Evolutionary conservation across 1,140 invertebrate genomes (phyloP).

Genomic region (Heterodera carotae): DNA sequence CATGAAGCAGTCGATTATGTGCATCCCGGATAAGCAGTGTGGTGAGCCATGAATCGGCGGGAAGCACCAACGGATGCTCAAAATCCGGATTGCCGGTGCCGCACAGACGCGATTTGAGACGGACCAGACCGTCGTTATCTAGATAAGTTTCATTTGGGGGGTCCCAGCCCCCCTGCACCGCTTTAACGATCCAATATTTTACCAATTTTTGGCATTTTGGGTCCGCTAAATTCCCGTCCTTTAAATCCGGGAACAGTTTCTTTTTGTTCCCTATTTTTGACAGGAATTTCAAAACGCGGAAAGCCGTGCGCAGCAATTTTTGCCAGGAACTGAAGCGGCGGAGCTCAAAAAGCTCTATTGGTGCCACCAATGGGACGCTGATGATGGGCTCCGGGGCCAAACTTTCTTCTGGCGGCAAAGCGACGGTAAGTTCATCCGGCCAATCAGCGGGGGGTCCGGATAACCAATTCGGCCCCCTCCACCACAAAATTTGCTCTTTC

Average conservation of each 20-base stretch:
- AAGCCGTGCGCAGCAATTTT: background rate
- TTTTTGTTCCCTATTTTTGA: too few species aligned
- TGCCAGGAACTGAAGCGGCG: conserved; percentile 4
- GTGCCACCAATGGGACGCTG: background rate
- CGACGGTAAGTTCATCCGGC: background rate
- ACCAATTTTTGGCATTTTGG: too few species aligned
- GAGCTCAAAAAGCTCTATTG: background rate
- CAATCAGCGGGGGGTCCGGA: background rate
- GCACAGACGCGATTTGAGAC: background rate
- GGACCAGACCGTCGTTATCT: conserved; percentile 6
- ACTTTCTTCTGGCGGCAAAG: background rate
- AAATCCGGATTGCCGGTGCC: background rate
- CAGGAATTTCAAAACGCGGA: background rate
- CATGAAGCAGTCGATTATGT: conserved; percentile 15
- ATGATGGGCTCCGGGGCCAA: too few species aligned
- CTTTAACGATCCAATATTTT: too few species aligned
- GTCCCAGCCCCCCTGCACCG: background rate
- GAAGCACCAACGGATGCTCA: background rate
- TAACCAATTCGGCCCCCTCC: conserved; percentile 9
- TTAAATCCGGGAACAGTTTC: too few species aligned
- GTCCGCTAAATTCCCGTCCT: too few species aligned
- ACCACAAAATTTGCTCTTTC: background rate
- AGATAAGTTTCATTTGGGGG: background rate
- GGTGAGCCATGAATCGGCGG: too few species aligned
- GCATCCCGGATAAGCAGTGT: too few species aligned